Base-by-base conservation (phyloP, 2,888 invertebrate species). In the Epinotia bilunana region DNA sequence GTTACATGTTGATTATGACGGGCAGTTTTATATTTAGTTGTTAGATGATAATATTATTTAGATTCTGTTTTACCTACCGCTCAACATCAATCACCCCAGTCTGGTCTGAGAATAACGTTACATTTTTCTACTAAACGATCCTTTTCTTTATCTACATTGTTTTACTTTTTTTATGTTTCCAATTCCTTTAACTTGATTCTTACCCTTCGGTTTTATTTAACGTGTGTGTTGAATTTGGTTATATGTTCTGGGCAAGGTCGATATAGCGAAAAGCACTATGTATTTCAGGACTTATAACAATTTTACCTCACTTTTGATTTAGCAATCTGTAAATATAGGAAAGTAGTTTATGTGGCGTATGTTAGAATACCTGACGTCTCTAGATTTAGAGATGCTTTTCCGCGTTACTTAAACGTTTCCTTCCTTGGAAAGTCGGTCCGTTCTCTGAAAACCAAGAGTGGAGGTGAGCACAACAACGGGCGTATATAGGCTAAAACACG, bases 1-100 rank as follows among this genome's bases (percentile, higher is more conserved):
- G 39, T 53, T 63, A 63, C 71, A 72, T 55, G 71, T 63, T 62
- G 55, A 72, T 55, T 72, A 43, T 72, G 39, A 46, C 60, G 69
- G 62, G 28, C 67, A 20, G 13, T 61, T 73, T 55, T 67, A n/a
- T 53, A 58, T 65, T 53, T 69, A 64, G 23, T 43, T 53, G n/a
- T 28, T 46, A 5, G 11, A 46, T n/a, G 60, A 69, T 69, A 23
- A 46, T 60, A 43, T 58, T 16, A 68, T 57, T 68, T 68, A 16
- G 49, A 49, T 64, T 23, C 62, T 23, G n/a, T 64, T 53, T 49
- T 16, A 49, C 9, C 9, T n/a, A n/a, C 53, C n/a, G 16, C 1
- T 7, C 16, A 49, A 49, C 16, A 49, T 49, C 5, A 49, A 49
- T 49, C 49, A 49, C 16, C 5, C 13, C 49, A 5, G 49, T 53